These are phyloP conservation scores for Drosophila micromelanica DNA, from an alignment of 1,140 invertebrate genomes.

Conservation along the genomic window DNA sequence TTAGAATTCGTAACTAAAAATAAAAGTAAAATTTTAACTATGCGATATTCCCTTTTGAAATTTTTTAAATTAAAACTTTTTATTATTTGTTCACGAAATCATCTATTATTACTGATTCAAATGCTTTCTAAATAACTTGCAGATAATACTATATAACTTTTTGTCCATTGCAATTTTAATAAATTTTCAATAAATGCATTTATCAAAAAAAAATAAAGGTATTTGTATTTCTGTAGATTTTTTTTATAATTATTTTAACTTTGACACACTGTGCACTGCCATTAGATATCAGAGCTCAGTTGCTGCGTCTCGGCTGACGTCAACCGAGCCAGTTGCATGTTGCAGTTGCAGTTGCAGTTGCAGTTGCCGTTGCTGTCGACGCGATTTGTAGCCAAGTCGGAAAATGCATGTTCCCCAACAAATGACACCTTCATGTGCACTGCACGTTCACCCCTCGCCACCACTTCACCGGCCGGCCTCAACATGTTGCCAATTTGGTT, in stretches of 20 bases:
- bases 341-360: constrained; percentile 45
- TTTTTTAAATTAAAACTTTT: too few relatives aligned
- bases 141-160: too few relatives aligned
- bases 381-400: constrained; percentile 75
- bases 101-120: too few relatives aligned
- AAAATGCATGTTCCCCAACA: constrained; percentile 76
- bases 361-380: constrained; percentile 40
- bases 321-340: constrained; percentile 41
- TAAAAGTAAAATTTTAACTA: too few relatives aligned
- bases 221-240: too few relatives aligned
- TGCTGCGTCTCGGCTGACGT: constrained; percentile 35
- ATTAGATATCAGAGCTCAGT: constrained; percentile 48
- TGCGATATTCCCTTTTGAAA: too few relatives aligned
- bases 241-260: background rate
- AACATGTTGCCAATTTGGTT: constrained; percentile 69
- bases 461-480: constrained; percentile 24
- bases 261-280: constrained; percentile 29
- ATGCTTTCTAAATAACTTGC: too few relatives aligned
- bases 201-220: too few relatives aligned
- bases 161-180: too few relatives aligned
- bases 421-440: constrained; percentile 80
- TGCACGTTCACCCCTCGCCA: constrained; percentile 26
- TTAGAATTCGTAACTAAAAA: too few relatives aligned
- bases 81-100: too few relatives aligned
- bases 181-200: too few relatives aligned